Evolutionary conservation across 2,113 vertebrate species (phyloP), one percentile per base, ranked within the genome.

Genomic region (Crotophaga sulcirostris): DNA sequence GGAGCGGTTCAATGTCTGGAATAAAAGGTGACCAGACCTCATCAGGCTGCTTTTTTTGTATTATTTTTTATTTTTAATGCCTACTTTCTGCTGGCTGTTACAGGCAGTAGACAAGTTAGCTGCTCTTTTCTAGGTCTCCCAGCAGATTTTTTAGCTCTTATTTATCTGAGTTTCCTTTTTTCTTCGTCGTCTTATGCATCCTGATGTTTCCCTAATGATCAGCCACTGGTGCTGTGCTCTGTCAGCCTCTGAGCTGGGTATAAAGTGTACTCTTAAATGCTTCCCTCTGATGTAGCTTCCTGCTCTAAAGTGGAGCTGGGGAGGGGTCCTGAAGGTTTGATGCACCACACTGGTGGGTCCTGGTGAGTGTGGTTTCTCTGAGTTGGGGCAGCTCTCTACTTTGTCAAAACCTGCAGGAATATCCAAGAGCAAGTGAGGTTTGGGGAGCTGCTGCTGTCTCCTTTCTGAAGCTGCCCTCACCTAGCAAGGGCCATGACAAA

Each of bases 341-440:
- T 4, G 9, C 12, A 7, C 11, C 1, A 6, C 0, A 13, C 17
- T 11, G 66, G 16, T 16, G 70, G 19, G 77, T 55, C 23, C 44
- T 1, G 6, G 17, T 0, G 8, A 29, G 8, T 2, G 1, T 0
- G 0, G 16, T 16, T 74, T 31, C 49, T 20, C 7, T 2, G 3
- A 12, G 6, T 55, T 73, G 51, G 45, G 28, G 13, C 36, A 78
- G 11, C 24, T 62, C 56, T 87, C 6, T 1, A 5, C 10, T 16
- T 82, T 51, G 31, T 34, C n/a, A 40, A 36, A 26, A 8, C 1
- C 42, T 36, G 33, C 67, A 82, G 12, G 10, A 58, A 26, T 16
- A 34, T 42, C 40, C 7, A 11, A 23, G 10, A 47, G 7, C 3
- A 44, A 9, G 16, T 1, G 31, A 13, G 26, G 4, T 15, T 54